A percentile compares a stretch with the other conserved stretches of the same genome.
These are phyloP conservation scores for Acropternis orthonyx DNA, from an alignment of 2,797 vertebrate genomes.

Conservation along the genomic window DNA sequence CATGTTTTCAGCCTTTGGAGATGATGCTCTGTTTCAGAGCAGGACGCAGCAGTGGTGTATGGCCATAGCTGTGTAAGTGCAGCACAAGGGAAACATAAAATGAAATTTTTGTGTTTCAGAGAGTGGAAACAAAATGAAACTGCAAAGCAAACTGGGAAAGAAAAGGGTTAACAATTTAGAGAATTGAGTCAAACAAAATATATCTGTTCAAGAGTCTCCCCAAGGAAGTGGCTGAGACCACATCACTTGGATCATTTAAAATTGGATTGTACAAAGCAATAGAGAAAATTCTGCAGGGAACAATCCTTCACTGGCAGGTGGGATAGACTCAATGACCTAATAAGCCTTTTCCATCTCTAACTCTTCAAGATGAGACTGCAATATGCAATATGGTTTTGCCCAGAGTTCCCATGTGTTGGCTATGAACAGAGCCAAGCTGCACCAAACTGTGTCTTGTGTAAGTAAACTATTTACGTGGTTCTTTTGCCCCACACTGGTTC, in stretches of 20 bases:
- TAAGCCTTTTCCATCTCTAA: slow-evolving; percentile 42
- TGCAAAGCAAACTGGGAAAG: neutral
- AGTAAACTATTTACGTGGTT: neutral
- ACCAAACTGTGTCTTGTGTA: slow-evolving; percentile 5
- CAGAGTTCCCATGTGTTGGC: neutral
- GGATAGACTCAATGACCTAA: slow-evolving; percentile 46
- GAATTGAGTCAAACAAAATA: slow-evolving; percentile 21
- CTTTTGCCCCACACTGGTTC: neutral
- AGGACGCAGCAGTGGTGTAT: neutral
- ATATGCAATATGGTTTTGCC: slow-evolving; percentile 24
- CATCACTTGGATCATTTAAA: slow-evolving; percentile 58
- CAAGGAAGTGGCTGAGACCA: slow-evolving; percentile 49
- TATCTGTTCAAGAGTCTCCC: slow-evolving; percentile 30
- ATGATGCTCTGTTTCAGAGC: neutral
- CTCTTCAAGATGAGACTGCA: slow-evolving; percentile 26
- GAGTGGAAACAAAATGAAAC: neutral
- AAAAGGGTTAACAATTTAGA: slow-evolving; percentile 56
- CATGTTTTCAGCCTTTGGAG: neutral
- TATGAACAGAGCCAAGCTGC: neutral
- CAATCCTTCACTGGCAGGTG: slow-evolving; percentile 63
- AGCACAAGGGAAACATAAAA: neutral
- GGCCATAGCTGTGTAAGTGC: neutral
- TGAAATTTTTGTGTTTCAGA: neutral
- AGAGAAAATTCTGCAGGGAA: slow-evolving; percentile 44
- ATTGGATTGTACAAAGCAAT: slow-evolving; percentile 34